A percentile compares a stretch with the other conserved stretches of the same genome.
Conservation (phyloP, 2,888 invertebrate genomes). For the Lydus trimaculatus region DNA sequence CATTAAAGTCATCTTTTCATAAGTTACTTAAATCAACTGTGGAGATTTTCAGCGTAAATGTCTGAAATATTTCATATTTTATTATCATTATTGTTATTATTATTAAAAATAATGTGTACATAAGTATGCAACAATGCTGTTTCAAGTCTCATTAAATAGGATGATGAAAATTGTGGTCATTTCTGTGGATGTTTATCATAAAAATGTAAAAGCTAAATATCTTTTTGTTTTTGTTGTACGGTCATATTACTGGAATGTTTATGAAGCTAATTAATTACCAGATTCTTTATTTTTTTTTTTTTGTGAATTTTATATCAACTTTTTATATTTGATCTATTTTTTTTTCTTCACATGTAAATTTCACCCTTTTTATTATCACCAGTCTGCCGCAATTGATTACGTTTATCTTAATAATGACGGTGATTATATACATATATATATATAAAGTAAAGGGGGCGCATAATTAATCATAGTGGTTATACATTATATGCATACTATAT, state of each 20-base stretch:
- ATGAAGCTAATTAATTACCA: background rate
- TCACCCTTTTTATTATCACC: background rate
- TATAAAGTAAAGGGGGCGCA: background rate
- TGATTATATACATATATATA: background rate
- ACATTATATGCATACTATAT: background rate
- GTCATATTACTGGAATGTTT: background rate
- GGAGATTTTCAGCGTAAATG: background rate
- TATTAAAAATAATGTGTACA: background rate
- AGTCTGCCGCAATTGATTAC: background rate
- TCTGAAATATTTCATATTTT: background rate
- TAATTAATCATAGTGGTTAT: conserved; percentile 6
- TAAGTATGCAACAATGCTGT: background rate
- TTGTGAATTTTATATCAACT: background rate
- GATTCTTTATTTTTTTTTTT: background rate
- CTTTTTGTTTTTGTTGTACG: background rate
- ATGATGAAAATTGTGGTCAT: conserved; percentile 1
- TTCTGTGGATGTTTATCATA: background rate
- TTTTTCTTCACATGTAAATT: background rate
- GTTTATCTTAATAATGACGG: background rate
- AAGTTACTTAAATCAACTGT: background rate
- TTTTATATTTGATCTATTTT: too few species aligned
- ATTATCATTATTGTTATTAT: background rate
- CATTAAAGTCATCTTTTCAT: background rate
- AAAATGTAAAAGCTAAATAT: background rate
- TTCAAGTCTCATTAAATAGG: background rate